phyloP scores from a whole-genome alignment of 2,113 vertebrate genomes.

The Tetraodon nigroviridis region DNA sequence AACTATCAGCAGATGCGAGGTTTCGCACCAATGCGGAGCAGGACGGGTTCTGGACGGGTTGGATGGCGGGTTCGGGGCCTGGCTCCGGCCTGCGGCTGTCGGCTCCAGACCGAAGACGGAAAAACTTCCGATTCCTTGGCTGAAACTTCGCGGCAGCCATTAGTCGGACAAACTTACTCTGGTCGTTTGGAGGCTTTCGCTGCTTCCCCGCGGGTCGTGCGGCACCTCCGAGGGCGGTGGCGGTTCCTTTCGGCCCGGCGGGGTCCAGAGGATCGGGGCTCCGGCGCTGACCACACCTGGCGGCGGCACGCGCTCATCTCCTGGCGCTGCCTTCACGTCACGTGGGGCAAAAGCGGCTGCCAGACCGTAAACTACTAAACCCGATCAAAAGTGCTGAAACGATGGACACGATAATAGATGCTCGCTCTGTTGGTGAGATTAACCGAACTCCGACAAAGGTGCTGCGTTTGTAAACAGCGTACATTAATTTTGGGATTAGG shows the following conservation, averaged over 20 bases:
- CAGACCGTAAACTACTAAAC: not conserved
- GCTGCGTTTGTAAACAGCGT: too few relatives aligned
- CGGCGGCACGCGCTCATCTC: constrained; percentile 51
- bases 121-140: constrained; percentile 26
- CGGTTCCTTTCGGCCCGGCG: not conserved
- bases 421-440: too few relatives aligned
- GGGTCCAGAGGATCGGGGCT: not conserved
- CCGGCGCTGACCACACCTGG: constrained; percentile 64
- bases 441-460: too few relatives aligned
- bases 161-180: constrained; percentile 17
- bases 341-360: constrained; percentile 17
- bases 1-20: accelerated
- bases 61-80: constrained; percentile 24
- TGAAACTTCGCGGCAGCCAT: constrained; percentile 10
- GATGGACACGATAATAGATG: too few relatives aligned
- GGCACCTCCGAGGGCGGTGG: not conserved
- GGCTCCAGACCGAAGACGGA: not conserved
- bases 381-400: too few relatives aligned
- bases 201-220: not conserved
- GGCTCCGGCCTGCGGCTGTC: constrained; percentile 18
- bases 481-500: too few relatives aligned
- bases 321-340: constrained; percentile 41
- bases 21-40: accelerated
- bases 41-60: not conserved
- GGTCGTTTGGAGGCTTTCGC: not conserved